Evolutionary conservation across 2,113 vertebrate genomes (phyloP).

Genomic region (Cryptomyrus ogoouensis): DNA sequence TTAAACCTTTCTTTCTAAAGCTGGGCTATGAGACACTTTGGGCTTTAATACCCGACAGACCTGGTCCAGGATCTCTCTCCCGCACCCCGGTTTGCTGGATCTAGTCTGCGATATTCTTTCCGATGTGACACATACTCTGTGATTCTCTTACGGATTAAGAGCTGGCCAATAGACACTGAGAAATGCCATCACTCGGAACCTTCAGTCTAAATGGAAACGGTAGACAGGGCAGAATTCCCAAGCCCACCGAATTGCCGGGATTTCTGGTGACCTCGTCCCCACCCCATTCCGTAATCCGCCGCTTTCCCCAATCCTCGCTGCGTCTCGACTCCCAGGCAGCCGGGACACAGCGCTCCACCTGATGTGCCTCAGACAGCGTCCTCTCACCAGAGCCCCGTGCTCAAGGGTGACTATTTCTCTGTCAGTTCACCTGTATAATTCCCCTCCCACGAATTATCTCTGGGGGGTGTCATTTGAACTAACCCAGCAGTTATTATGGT

Average conservation of each 20-base stretch:
- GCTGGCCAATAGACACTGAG: not conserved
- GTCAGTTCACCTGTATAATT: conserved; percentile 10
- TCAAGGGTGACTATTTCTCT: not conserved
- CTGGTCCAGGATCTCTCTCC: not conserved
- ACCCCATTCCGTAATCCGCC: not conserved
- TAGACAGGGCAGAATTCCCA: not conserved
- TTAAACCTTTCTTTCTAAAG: not conserved
- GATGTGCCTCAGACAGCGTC: not conserved
- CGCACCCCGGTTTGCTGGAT: not conserved
- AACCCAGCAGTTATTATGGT: not conserved
- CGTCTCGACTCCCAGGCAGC: not conserved
- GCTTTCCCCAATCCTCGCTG: not conserved
- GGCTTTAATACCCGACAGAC: not conserved
- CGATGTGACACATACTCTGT: not conserved
- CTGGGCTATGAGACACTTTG: not conserved
- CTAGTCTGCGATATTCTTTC: not conserved
- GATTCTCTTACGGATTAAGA: not conserved
- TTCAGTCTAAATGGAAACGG: conserved; percentile 6
- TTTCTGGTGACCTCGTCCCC: conserved; percentile 4
- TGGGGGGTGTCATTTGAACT: conserved; percentile 8
- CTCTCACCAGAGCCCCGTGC: not conserved
- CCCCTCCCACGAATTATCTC: conserved; percentile 3
- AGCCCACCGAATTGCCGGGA: not conserved
- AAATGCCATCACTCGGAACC: conserved; percentile 34
- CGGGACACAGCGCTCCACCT: not conserved